Conservation (phyloP, 1,140 invertebrate genomes). For the Metopolophium dirhodum region DNA sequence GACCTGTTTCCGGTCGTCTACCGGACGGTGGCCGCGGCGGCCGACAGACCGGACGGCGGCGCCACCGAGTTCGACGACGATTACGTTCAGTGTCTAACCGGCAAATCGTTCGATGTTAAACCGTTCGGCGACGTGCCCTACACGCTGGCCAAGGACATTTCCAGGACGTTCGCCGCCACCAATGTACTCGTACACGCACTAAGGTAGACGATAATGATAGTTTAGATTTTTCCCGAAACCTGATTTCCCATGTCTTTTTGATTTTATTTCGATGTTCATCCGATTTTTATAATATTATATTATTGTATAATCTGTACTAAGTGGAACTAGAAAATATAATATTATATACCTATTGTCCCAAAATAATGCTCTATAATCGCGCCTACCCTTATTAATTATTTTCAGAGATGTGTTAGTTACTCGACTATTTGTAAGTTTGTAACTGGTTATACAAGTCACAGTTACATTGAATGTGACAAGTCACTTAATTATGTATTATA, state of each 20-base stretch:
- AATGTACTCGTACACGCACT: slow-evolving; percentile 77
- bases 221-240: background rate
- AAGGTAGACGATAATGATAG: slow-evolving; percentile 56
- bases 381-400: too few species aligned
- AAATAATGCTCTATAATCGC: too few species aligned
- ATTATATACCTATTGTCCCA: too few species aligned
- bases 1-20: slow-evolving; percentile 83
- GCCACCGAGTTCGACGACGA: slow-evolving; percentile 72
- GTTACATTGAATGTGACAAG: too few species aligned
- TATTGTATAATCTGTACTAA: too few species aligned
- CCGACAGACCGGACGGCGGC: slow-evolving; percentile 47
- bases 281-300: background rate
- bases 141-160: slow-evolving; percentile 72
- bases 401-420: too few species aligned
- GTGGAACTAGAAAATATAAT: too few species aligned
- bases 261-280: background rate
- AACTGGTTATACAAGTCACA: too few species aligned
- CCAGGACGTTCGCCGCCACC: slow-evolving; percentile 77
- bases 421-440: too few species aligned
- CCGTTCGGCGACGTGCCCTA: slow-evolving; percentile 83
- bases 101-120: slow-evolving; percentile 75
- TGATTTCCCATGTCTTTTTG: background rate
- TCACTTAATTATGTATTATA: too few species aligned
- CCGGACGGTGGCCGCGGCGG: slow-evolving; percentile 71
- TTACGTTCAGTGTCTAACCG: slow-evolving; percentile 78